Evolutionary conservation across 1,140 invertebrate species (phyloP), one percentile per base, ranked within the genome.

Genomic region (Caerostris extrusa): DNA sequence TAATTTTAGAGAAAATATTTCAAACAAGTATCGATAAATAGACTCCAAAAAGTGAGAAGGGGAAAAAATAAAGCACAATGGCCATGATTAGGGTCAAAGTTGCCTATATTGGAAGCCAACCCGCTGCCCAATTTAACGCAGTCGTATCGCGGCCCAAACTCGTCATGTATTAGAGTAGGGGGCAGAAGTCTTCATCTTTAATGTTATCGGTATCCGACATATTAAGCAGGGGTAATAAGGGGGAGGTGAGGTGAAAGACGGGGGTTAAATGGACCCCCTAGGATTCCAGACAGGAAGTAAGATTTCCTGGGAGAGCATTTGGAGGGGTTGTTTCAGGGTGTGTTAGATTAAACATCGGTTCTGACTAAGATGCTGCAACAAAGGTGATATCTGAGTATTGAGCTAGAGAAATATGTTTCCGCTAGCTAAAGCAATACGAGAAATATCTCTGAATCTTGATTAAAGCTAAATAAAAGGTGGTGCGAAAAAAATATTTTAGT

Each of bases 301-400:
- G 71, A 81, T 81, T 81, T 81, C 71, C 71, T 81, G 7, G 53
- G 71, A 81, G 71, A 55, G 71, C 53, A 55, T 19, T 81, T 50
- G 50, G 71, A 81, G 50, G 34, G 53, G 71, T 81, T 81, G 50
- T 81, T 81, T 81, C 50, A 81, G 19, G 17, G 71, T 53, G 71
- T 81, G 71, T 81, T 81, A 81, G 71, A 81, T 81, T 81, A 81
- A 81, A 81, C 50, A 19, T 34, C 7, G 19, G 17, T 12, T 55
- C 34, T 67, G 64, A 67, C 12, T 67, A n/a, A n/a, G 34, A 34
- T 34, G 34, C 34, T 34, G 34, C 34, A 34, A 34, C 34, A 2
- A 2, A 34, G 34, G 34, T 34, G 34, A 2, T 34, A 34, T 34
- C 2, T 34, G 34, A 34, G 34, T 34, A 34, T 34, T 2, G 34